Evolutionary conservation across 2,888 invertebrate genomes (phyloP), one percentile per base, ranked within the genome.

Genomic region (Vandiemenella viatica): DNA sequence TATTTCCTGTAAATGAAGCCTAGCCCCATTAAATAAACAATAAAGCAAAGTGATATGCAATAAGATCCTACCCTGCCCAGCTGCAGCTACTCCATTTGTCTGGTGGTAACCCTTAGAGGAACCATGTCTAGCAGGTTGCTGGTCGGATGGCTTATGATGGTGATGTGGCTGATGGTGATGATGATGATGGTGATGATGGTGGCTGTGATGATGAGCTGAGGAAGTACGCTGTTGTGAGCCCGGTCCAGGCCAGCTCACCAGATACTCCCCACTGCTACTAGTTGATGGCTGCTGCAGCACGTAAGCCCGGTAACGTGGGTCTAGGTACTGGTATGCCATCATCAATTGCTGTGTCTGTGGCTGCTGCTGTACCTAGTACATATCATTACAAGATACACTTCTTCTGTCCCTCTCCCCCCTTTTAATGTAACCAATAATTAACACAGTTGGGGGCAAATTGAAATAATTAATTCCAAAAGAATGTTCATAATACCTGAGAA

Each of bases 241-340:
- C 1, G 79, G 76, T 0, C 79, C 79, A 13, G 80, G 81, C 22
- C 83, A 77, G 1, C 80, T 78, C 18, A 85, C 76, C 13, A 84
- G 73, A 59, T 83, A 85, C 54, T 78, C 78, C 41, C 82, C 79
- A 55, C 80, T 83, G 13, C 77, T 75, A 50, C 70, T 71, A 44
- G 76, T 69, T 42, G 75, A 65, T 1, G 72, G 75, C 1, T 80
- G 80, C 55, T 80, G 79, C 50, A 83, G 70, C 47, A 82, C 73
- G 63, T 82, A 84, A 5, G 74, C 66, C 37, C 81, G 75, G 60
- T 81, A 82, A 45, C 76, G 74, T 0, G 81, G 79, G 62, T 83
- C 83, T 55, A 83, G 65, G 65, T 83, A 83, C 59, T 78, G 77
- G 59, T 79, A 79, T 63, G 77, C 75, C 55, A 79, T 69, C 63